Conservation (phyloP, 2,113 vertebrate genomes). For the Myodes glareolus region DNA sequence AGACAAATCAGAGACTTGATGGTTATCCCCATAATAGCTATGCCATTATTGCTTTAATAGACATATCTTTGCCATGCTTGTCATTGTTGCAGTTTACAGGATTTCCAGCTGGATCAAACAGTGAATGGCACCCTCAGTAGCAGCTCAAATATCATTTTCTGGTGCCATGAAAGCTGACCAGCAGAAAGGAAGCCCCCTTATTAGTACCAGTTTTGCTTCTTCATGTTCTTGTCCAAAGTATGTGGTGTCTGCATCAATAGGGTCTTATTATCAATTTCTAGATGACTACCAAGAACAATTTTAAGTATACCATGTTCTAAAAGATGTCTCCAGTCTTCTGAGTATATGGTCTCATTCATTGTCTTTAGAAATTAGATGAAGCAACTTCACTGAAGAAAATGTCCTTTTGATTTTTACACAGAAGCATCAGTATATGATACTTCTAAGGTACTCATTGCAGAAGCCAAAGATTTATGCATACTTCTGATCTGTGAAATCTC, state of each 20-base stretch:
- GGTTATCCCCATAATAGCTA: not conserved
- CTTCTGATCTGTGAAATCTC: not conserved
- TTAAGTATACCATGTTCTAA: not conserved
- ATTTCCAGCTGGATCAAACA: not conserved
- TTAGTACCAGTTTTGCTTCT: not conserved
- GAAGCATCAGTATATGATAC: not conserved
- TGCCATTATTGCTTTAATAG: not conserved
- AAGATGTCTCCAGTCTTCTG: not conserved
- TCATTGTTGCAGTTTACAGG: not conserved
- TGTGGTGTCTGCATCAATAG: not conserved
- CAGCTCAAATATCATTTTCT: too few species aligned
- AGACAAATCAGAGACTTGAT: not conserved
- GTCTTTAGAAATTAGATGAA: not conserved
- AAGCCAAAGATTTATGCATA: not conserved
- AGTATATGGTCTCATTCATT: not conserved
- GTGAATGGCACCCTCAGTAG: not conserved
- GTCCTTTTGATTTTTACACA: not conserved
- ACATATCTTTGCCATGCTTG: not conserved
- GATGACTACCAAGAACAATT: too few species aligned
- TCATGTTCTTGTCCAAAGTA: not conserved
- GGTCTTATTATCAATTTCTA: not conserved
- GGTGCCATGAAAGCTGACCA: not conserved
- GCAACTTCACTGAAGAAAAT: not conserved
- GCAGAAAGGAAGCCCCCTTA: too few species aligned
- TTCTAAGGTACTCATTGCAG: not conserved